Evolutionary conservation across 92 coral and sea anemone genomes (phyloP).

Genomic region (Parazoanthus swiftii): DNA sequence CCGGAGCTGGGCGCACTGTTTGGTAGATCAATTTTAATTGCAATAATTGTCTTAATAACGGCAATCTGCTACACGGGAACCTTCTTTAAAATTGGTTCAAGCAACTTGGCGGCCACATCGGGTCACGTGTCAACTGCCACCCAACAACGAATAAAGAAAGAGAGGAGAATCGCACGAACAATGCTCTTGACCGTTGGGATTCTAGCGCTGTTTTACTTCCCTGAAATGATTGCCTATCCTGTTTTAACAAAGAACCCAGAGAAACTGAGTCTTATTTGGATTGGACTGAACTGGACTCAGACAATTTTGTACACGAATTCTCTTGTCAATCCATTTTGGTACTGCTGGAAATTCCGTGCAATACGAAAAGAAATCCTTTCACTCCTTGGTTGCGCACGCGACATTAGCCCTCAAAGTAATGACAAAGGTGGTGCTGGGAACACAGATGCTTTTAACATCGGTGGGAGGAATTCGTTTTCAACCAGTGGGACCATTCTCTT

Average conservation of each 20-base stretch:
- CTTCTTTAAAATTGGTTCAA: background rate
- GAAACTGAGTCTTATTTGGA: background rate
- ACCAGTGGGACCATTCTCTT: no score
- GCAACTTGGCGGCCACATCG: background rate
- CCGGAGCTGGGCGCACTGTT: no score
- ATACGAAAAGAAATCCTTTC: slow-evolving; percentile 3
- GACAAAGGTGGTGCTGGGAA: no score
- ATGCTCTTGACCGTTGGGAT: slow-evolving; percentile 1
- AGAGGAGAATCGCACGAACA: background rate
- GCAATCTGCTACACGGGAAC: slow-evolving; percentile 13
- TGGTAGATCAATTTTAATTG: slow-evolving; percentile 1
- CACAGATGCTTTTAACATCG: no score
- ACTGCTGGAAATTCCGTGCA: slow-evolving; percentile 17
- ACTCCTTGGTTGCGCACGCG: background rate
- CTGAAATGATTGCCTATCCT: slow-evolving; percentile 14
- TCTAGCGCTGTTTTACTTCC: slow-evolving; percentile 22
- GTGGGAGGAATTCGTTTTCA: no score
- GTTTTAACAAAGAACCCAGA: background rate
- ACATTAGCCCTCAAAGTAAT: background rate
- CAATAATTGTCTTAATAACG: background rate
- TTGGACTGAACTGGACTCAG: slow-evolving; percentile 19
- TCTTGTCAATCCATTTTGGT: slow-evolving; percentile 17
- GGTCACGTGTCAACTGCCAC: background rate
- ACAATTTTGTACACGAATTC: background rate
- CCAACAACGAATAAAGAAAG: slow-evolving; percentile 20